These are phyloP conservation scores for Daboia siamensis DNA, from an alignment of 2,113 vertebrate genomes.

Conservation along the genomic window DNA sequence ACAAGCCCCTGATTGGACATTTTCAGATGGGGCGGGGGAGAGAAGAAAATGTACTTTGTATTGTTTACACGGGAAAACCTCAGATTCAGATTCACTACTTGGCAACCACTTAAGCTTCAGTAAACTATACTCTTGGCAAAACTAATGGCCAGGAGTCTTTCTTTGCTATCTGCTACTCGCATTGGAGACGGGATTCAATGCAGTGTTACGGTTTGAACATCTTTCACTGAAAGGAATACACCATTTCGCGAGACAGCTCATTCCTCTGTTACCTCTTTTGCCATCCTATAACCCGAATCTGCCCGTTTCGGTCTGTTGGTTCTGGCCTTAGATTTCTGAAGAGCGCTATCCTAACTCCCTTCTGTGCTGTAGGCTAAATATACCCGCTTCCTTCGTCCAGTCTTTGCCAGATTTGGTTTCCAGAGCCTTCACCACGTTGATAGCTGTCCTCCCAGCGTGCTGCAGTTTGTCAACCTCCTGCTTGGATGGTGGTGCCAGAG, in stretches of 20 bases:
- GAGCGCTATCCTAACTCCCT: accelerated
- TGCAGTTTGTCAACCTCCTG: neutral
- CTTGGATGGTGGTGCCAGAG: neutral
- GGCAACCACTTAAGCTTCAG: neutral
- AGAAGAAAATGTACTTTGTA: neutral
- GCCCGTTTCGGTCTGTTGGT: neutral
- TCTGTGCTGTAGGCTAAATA: neutral
- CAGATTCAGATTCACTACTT: neutral
- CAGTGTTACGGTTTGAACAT: neutral
- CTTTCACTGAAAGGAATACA: neutral
- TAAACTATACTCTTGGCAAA: neutral
- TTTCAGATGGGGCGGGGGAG: neutral
- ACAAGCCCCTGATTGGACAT: neutral
- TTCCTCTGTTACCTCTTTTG: neutral
- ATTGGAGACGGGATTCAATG: neutral
- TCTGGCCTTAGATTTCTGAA: neutral
- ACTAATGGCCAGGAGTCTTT: neutral
- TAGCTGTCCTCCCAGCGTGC: neutral
- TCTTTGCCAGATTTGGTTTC: neutral
- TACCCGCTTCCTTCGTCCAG: neutral
- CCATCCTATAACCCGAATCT: neutral
- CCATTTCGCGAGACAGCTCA: neutral
- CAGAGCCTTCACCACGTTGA: neutral
- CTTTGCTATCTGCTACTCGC: neutral
- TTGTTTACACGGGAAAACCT: neutral